Evolutionary conservation across 1,140 invertebrate species (phyloP), one percentile per base, ranked within the genome.

Genomic region (Leguminivora glycinivorella): DNA sequence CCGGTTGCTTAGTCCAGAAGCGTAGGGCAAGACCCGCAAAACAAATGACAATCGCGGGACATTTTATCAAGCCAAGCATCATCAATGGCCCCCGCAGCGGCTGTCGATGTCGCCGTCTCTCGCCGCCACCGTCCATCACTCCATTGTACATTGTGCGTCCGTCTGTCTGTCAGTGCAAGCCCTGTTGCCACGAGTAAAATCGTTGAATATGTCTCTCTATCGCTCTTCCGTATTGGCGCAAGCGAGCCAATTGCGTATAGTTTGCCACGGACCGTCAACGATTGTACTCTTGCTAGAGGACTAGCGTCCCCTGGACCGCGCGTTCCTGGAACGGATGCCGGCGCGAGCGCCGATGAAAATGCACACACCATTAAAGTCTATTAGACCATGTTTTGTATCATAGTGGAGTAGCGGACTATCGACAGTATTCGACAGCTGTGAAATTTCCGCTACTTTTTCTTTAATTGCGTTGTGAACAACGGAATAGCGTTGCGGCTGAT

Each of bases 261-360:
- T n/a, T n/a, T n/a, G n/a, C n/a, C n/a, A n/a, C n/a, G n/a, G n/a
- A n/a, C n/a, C n/a, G n/a, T n/a, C n/a, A n/a, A n/a, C n/a, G n/a
- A n/a, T n/a, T n/a, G n/a, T n/a, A n/a, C n/a, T n/a, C n/a, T n/a
- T n/a, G n/a, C n/a, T n/a, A n/a, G n/a, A n/a, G n/a, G n/a, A n/a
- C n/a, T n/a, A 14, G 6, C 14, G 56, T 25, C 25, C 56, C 24
- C 24, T 25, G 25, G 56, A 17, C 56, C 12, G 56, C n/a, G 25
- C 56, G 56, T 82, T 82, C 77, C 73, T 60, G 66, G 77, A 82
- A 81, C 79, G 77, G 77, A 80, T 78, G 72, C 76, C 74, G 52
- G 70, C 71, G 72, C 74, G 70, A 73, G 25, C 24, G 71, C 43
- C 70, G 60, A 72, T 26, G 67, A 24, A 43, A 38, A 52, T 40